Evolutionary conservation across 2,797 vertebrate genomes (phyloP).

Genomic region (Zalophus californianus): DNA sequence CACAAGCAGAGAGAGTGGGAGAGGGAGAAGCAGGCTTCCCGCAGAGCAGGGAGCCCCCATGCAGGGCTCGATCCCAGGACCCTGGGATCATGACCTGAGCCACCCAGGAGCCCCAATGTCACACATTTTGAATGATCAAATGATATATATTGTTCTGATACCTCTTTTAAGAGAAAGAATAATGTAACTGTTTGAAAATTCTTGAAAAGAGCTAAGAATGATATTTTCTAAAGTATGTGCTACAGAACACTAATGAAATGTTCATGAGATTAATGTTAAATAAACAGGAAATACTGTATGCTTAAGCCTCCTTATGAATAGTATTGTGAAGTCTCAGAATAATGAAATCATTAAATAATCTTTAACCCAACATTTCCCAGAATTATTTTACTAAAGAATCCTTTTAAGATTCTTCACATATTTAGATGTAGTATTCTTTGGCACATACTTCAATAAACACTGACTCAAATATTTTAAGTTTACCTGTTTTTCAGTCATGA

Average conservation of each 20-base stretch:
- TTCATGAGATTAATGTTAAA: background rate
- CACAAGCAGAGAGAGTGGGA: too few relatives aligned
- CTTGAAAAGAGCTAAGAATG: constrained; percentile 18
- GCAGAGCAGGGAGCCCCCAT: too few relatives aligned
- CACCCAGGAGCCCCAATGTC: background rate
- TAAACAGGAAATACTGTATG: background rate
- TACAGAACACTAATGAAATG: background rate
- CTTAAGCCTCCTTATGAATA: background rate
- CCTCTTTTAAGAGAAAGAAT: constrained; percentile 4
- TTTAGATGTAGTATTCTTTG: constrained; percentile 14
- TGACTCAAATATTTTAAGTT: background rate
- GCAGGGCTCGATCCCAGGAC: too few relatives aligned
- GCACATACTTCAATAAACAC: constrained; percentile 15
- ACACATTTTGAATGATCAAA: background rate
- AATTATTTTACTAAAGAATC: constrained; percentile 36
- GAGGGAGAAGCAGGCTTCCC: too few relatives aligned
- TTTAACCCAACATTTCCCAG: background rate
- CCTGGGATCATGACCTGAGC: too few relatives aligned
- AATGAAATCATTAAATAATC: background rate
- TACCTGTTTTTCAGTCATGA: constrained; percentile 78
- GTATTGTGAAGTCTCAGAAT: background rate
- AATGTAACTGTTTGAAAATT: constrained; percentile 36
- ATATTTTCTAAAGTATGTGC: constrained; percentile 31
- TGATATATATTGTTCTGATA: background rate
- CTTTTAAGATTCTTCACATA: constrained; percentile 24